Evolutionary conservation across 2,113 vertebrate genomes (phyloP).

Genomic region (Mirza zaza): DNA sequence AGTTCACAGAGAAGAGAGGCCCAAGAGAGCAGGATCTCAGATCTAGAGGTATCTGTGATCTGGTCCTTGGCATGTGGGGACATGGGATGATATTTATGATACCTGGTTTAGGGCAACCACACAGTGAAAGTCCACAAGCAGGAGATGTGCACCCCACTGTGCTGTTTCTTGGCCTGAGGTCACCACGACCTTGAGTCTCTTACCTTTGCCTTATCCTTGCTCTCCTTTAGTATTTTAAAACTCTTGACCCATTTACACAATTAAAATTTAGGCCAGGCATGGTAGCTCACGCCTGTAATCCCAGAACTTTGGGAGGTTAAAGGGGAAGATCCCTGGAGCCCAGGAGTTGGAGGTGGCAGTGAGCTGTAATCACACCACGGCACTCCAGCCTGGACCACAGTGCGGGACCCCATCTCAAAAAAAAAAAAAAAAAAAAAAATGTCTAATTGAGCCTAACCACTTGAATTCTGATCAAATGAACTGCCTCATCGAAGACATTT

Average conservation of each 20-base stretch:
- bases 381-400: too few species aligned
- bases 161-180: neutral
- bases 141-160: accelerated
- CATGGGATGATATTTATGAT: accelerated
- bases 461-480: constrained; percentile 2
- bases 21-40: neutral
- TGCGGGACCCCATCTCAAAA: too few species aligned
- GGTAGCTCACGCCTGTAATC: too few species aligned
- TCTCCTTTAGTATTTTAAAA: neutral
- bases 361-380: too few species aligned
- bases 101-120: neutral
- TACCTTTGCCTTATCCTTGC: neutral
- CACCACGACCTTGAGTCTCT: neutral
- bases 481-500: neutral
- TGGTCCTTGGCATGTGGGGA: too few species aligned
- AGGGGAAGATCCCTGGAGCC: too few species aligned
- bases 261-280: neutral
- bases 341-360: too few species aligned
- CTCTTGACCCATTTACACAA: neutral
- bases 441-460: neutral
- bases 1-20: neutral
- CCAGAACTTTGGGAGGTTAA: too few species aligned
- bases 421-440: neutral
- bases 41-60: neutral
- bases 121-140: neutral